Conservation (phyloP, 2,797 vertebrate species). For the Phyllotis vaccarum region DNA sequence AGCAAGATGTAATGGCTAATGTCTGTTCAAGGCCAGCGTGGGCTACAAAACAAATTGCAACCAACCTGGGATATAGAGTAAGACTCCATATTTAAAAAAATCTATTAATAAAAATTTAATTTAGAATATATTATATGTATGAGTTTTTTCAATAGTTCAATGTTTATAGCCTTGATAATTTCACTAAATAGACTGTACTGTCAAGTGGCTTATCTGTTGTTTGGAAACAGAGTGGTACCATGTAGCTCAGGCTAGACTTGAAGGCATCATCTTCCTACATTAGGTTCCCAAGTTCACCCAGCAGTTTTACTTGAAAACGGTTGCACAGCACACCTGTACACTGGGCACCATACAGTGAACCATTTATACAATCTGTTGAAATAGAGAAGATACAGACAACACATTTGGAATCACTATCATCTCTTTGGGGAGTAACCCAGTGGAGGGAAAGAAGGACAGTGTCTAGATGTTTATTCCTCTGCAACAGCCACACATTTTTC, state of each 20-base stretch:
- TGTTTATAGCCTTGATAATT: neutral
- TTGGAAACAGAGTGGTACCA: neutral
- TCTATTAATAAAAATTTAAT: conserved; percentile 1
- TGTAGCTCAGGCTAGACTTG: neutral
- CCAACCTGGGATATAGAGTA: too few species aligned
- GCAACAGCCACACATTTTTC: neutral
- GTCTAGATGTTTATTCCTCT: conserved; percentile 40
- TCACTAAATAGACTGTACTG: neutral
- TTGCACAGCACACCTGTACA: conserved; percentile 7
- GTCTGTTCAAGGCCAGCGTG: neutral
- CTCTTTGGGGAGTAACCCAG: conserved; percentile 44
- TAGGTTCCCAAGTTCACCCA: neutral
- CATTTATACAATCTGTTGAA: conserved; percentile 40
- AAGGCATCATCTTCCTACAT: neutral
- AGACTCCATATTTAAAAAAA: neutral
- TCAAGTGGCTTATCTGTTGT: neutral
- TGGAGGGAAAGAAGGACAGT: conserved; percentile 40
- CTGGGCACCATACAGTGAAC: conserved; percentile 29
- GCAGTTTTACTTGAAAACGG: conserved; percentile 65
- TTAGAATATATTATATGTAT: conserved; percentile 15
- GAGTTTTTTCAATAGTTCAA: neutral
- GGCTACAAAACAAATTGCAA: neutral
- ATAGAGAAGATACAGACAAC: conserved; percentile 37
- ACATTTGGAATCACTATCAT: neutral
- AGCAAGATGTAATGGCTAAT: neutral